Evolutionary conservation across 2,888 invertebrate genomes (phyloP), one percentile per base, ranked within the genome.

Genomic region (Oscheius sp.): DNA sequence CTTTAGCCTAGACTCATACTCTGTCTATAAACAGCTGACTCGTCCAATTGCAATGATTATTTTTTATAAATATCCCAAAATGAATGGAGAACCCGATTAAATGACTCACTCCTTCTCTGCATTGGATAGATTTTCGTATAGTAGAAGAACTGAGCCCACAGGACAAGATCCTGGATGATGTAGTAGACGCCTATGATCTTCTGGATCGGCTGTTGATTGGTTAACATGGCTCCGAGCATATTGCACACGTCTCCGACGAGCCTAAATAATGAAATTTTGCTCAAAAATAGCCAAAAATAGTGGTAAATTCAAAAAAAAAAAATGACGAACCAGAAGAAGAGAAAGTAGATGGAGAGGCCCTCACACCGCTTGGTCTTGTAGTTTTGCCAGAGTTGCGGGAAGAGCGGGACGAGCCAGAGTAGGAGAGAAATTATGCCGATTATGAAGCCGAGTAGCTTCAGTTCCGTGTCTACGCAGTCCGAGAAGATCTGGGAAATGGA

Each of bases 361-460:
- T 90, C 90, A 37, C 87, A 88, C 37, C 81, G 79, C 75, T 89
- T 88, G n/a, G 83, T 82, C 37, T 77, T 75, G 76, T 89, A 89
- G 74, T 89, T 89, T 70, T 88, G 87, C 74, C 82, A 86, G 11
- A 89, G 76, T 70, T 89, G 89, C 1, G 89, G 89, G 68, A 89
- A 81, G 9, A 89, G 71, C 10, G 86, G 86, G 42, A 86, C 77
- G n/a, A 87, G 75, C 87, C 87, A 87, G 10, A 86, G 79, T 1
- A 81, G 63, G 7, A 87, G 79, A 0, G 87, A 87, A 37, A 87
- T 74, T 32, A 87, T 63, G 9, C 87, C 87, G 35, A 83, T 82
- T 93, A 93, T 75, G 92, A 93, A 13, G 92, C 90, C 70, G 83
- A 80, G 77, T 93, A 89, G 47, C 92, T 91, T 65, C 91, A 90